Base-by-base conservation (phyloP, 2,888 invertebrate species). In the Eledona agricola region DNA sequence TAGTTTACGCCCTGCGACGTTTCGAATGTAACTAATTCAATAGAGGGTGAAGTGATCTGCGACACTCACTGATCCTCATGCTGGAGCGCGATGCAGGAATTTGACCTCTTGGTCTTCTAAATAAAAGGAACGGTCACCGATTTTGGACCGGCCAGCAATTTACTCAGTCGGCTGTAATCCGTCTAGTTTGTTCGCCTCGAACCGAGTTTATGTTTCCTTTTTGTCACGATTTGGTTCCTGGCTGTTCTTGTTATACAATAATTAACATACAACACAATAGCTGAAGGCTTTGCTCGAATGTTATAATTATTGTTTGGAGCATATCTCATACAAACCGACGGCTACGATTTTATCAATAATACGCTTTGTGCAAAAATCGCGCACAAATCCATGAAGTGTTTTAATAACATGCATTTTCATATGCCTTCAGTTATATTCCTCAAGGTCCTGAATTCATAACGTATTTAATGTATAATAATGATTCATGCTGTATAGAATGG, bases 71-170 rank as follows among this genome's bases (percentile, higher is more conserved):
- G 9, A 22, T 37, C 25, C 25, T 25, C 15, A 37, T 37, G 20
- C 34, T 34, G 34, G 15, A 34, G 34, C 11, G 5, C 25, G 37
- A 25, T 37, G 13, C 25, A 42, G 42, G 31, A 31, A 29, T 42
- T 31, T 42, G 16, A 22, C 4, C 42, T 31, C 31, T 42, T 31
- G 42, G 29, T 42, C 42, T 28, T 20, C 5, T 17, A 42, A 31
- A 42, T 42, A 42, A 42, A 42, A 42, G 37, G 42, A 42, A 42
- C 31, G 29, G 42, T 31, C 31, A 42, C 42, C 31, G 29, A 42
- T 42, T 42, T 29, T 22, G 25, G 20, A 31, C 31, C 5, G n/a
- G 31, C 29, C 31, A 42, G 28, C 42, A 42, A 42, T 42, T 42
- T 42, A 42, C 42, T 42, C 31, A 29, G 29, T 42, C 42, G 42